Evolutionary conservation across 1,140 invertebrate species (phyloP).

Genomic region (Diorhabda carinulata): DNA sequence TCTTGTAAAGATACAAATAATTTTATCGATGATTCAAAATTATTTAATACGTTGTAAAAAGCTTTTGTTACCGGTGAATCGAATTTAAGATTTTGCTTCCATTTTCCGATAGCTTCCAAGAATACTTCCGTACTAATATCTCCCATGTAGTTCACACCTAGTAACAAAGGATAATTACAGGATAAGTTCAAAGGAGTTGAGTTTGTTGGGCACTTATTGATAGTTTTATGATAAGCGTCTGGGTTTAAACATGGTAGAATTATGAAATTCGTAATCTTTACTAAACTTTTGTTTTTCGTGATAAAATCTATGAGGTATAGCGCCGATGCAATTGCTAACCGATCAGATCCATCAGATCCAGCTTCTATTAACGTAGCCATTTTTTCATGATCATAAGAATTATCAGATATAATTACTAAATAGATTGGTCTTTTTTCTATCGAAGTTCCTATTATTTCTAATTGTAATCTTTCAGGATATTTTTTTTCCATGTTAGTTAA

Average conservation of each 20-base stretch:
- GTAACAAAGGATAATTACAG: constrained; percentile 26
- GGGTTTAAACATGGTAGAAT: constrained; percentile 35
- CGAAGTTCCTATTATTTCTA: constrained; percentile 23
- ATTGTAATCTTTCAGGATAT: constrained; percentile 13
- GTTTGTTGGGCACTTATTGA: neutral
- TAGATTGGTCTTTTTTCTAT: constrained; percentile 29
- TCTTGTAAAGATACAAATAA: constrained; percentile 28
- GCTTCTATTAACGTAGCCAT: constrained; percentile 28
- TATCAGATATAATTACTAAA: constrained; percentile 22
- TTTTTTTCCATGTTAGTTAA: constrained; percentile 22
- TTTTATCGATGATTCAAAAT: constrained; percentile 21
- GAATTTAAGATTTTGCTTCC: constrained; percentile 27
- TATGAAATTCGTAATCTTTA: constrained; percentile 28
- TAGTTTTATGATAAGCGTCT: constrained; percentile 27
- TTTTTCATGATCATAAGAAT: constrained; percentile 14
- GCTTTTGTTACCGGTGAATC: constrained; percentile 19
- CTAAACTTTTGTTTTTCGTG: constrained; percentile 22
- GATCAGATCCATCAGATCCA: constrained; percentile 28
- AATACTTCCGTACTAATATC: constrained; percentile 21
- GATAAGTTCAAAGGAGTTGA: constrained; percentile 15
- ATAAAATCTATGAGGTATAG: constrained; percentile 30
- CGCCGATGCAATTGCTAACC: constrained; percentile 28
- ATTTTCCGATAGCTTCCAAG: constrained; percentile 25
- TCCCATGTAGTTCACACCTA: constrained; percentile 21
- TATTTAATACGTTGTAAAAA: constrained; percentile 14